Base-by-base conservation (phyloP, 2,113 vertebrate genomes). In the Sebastes fasciatus region DNA sequence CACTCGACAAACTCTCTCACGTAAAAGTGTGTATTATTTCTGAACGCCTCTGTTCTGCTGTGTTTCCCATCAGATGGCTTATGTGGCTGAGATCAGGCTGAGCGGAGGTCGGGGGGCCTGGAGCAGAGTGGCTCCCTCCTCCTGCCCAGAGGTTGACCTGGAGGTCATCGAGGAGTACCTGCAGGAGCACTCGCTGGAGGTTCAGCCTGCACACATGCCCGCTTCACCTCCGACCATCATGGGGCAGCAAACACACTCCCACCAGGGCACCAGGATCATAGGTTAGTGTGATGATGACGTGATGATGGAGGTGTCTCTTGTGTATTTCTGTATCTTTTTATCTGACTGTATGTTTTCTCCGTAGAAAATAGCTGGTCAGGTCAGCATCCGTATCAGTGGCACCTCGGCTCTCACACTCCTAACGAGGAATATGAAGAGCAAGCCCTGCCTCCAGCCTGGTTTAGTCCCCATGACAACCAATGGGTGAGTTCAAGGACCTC, bases 131-230 rank as follows among this genome's bases (percentile, higher is more conserved):
- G 78, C 71, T 12, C 69, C 88, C 16, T 86, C 93, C 0, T 82
- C 94, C 7, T 92, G 82, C 21, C 85, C 90, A 0, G 94, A 95
- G 79, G 89, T 96, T 49, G 96, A 96, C 74, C 91, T 96, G 78
- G 96, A 96, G 55, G 93, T 96, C 64, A 96, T 96, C 0, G 95
- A 96, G 84, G 95, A 96, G 81, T 96, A 96, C 80, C 91, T 96
- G 57, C 94, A 96, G 89, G 96, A 96, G 82, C 95, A 96, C 40
- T 94, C 93, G 0, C 88, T 91, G 73, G 95, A 96, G n/a, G 91
- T 96, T 54, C 91, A 93, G 79, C 90, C 83, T 17, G 86, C 76
- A 8, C 74, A 80, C 76, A 70, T 14, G 1, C 74, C 84, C 0
- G 19, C 85, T 8, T 87, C 86, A 0, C 83, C 87, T 40, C 86